Conservation (phyloP, 2,113 vertebrate genomes). For the Furnarius figulus region DNA sequence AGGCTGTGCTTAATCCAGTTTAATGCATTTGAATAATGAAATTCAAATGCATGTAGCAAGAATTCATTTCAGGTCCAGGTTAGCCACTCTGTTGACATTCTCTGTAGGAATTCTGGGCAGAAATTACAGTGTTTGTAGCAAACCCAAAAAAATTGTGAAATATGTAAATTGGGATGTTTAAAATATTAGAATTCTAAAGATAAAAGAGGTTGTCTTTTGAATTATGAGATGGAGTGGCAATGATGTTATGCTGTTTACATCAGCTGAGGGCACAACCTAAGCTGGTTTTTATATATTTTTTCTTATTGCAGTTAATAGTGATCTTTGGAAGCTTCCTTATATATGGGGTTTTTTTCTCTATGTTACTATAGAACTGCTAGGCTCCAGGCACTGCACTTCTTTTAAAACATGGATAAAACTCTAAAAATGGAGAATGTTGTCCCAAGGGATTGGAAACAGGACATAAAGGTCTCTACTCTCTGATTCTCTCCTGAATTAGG, state of each 20-base stretch:
- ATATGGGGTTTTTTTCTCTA: neutral
- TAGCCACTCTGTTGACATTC: neutral
- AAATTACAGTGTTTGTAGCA: neutral
- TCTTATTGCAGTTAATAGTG: neutral
- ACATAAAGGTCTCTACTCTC: neutral
- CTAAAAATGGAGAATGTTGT: neutral
- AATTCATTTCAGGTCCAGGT: neutral
- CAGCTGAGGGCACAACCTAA: neutral
- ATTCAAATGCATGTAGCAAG: neutral
- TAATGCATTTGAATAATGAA: neutral
- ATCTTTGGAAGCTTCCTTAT: neutral
- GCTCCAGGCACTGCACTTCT: neutral
- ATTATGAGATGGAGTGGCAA: neutral
- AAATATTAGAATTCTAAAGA: neutral
- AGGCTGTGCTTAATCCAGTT: neutral
- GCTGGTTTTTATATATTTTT: neutral
- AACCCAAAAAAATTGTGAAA: neutral
- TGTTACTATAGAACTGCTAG: neutral
- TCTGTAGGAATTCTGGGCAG: neutral
- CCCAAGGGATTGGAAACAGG: neutral
- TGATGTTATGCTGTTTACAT: neutral
- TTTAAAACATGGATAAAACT: conserved; percentile 7
- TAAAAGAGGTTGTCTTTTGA: neutral
- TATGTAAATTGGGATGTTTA: neutral
- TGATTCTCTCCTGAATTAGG: conserved; percentile 12